These are phyloP conservation scores for Palythoa grandis DNA, from an alignment of 92 coral and sea anemone species.

Conservation along the genomic window DNA sequence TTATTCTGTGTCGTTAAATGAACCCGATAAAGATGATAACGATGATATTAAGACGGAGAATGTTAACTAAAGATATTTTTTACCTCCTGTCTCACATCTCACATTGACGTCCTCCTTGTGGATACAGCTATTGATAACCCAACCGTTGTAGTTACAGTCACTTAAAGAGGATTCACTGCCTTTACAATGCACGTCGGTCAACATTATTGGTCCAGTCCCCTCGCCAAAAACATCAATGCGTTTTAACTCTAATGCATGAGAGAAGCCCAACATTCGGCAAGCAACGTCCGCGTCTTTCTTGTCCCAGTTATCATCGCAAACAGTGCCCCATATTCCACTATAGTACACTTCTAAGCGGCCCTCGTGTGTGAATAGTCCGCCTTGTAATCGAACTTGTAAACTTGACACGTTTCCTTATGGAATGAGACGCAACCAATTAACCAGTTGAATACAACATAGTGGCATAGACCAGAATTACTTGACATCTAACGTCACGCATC, in stretches of 20 bases:
- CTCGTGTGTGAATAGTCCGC: constrained; percentile 7
- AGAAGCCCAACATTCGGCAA: constrained; percentile 27
- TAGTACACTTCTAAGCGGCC: constrained; percentile 16
- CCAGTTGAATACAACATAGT: no score
- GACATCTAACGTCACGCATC: no score
- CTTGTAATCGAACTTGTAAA: constrained; percentile 10
- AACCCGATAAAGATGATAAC: neutral
- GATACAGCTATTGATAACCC: neutral
- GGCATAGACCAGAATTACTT: neutral
- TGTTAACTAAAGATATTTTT: neutral
- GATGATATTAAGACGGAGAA: no score
- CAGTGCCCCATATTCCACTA: constrained; percentile 26
- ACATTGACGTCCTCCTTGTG: neutral
- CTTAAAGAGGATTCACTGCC: neutral
- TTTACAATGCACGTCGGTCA: neutral
- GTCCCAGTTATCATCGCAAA: neutral
- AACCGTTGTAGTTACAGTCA: neutral
- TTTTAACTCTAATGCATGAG: neutral
- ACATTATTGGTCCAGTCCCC: neutral
- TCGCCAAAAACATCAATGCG: neutral
- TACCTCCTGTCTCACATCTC: neutral
- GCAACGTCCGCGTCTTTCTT: constrained; percentile 21
- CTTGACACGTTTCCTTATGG: constrained; percentile 11
- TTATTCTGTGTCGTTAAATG: neutral
- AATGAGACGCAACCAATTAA: no score